Percentiles rank a stretch among this genome's conserved stretches.
Evolutionary conservation across 2,113 vertebrate genomes (phyloP).

Genomic region (Uropsilus gracilis): DNA sequence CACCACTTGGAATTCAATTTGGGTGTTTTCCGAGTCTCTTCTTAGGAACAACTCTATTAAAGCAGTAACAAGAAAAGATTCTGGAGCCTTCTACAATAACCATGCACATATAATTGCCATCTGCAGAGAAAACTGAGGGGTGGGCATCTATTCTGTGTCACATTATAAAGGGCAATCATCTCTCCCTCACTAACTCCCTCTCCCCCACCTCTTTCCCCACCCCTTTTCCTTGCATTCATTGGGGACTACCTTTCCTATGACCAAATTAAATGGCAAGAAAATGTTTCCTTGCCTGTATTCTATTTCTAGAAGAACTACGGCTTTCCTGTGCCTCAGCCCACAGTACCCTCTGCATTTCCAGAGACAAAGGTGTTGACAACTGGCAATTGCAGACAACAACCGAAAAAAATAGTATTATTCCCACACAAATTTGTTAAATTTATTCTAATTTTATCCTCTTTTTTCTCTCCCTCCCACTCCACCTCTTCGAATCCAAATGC

Average conservation of each 20-base stretch:
- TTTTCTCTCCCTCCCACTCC: constrained; percentile 59
- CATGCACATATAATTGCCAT: not conserved
- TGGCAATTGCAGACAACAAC: not conserved
- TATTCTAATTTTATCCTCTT: constrained; percentile 58
- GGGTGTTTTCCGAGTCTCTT: not conserved
- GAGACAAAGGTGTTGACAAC: not conserved
- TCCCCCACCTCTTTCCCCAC: not conserved
- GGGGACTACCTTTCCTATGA: fast-evolving
- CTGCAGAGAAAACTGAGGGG: not conserved
- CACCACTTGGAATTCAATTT: not conserved
- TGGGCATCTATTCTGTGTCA: not conserved
- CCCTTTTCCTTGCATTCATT: too few species aligned
- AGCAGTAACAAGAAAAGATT: not conserved
- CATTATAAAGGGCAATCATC: not conserved
- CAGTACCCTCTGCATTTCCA: not conserved
- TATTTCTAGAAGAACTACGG: not conserved
- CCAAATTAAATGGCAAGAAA: not conserved
- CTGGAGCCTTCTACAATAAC: constrained; percentile 23
- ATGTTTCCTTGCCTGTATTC: not conserved
- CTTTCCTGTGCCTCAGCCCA: not conserved
- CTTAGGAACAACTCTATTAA: not conserved
- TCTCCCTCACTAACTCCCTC: too few species aligned
- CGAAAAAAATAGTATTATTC: not conserved
- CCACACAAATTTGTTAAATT: constrained; percentile 44
- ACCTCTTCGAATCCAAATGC: constrained; percentile 66